These are phyloP conservation scores for Petrolisthes manimaculis DNA, from an alignment of 2,888 invertebrate genomes.

Conservation along the genomic window DNA sequence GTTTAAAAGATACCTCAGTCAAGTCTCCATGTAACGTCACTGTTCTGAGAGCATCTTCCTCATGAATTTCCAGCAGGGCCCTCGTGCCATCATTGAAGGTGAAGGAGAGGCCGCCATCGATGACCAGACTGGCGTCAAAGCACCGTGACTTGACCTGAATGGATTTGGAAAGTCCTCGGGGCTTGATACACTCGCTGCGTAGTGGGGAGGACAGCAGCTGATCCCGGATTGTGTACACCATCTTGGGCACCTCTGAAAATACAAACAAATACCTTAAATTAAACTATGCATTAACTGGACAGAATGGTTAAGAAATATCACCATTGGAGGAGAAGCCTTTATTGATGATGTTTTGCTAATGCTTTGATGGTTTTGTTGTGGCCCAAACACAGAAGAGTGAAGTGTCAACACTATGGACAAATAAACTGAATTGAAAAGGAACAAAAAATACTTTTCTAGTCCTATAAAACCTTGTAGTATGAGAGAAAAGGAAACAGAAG, in stretches of 20 bases:
- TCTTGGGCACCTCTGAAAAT: constrained; percentile 78
- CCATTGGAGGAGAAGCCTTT: too few species aligned
- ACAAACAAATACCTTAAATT: too few species aligned
- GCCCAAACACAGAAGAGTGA: too few species aligned
- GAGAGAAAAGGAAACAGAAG: too few species aligned
- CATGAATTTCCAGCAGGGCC: constrained; percentile 84
- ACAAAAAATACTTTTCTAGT: too few species aligned
- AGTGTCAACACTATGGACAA: too few species aligned
- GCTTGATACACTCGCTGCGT: constrained; percentile 69
- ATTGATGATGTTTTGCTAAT: too few species aligned
- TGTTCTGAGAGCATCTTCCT: constrained; percentile 89
- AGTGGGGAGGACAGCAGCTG: constrained; percentile 53
- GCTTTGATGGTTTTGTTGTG: too few species aligned
- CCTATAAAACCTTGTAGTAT: too few species aligned
- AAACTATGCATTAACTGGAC: too few species aligned
- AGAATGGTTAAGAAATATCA: too few species aligned
- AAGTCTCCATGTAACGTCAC: constrained; percentile 70
- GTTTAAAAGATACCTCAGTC: constrained; percentile 60
- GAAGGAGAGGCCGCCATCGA: constrained; percentile 95
- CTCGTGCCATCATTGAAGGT: constrained; percentile 94
- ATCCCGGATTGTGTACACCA: constrained; percentile 91
- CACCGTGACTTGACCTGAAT: constrained; percentile 89
- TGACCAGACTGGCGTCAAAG: constrained; percentile 89
- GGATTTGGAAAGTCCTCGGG: constrained; percentile 81
- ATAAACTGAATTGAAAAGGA: too few species aligned